Evolutionary conservation across 1,140 invertebrate genomes (phyloP), one percentile per base, ranked within the genome.

Genomic region (Bathynomus jamesi): DNA sequence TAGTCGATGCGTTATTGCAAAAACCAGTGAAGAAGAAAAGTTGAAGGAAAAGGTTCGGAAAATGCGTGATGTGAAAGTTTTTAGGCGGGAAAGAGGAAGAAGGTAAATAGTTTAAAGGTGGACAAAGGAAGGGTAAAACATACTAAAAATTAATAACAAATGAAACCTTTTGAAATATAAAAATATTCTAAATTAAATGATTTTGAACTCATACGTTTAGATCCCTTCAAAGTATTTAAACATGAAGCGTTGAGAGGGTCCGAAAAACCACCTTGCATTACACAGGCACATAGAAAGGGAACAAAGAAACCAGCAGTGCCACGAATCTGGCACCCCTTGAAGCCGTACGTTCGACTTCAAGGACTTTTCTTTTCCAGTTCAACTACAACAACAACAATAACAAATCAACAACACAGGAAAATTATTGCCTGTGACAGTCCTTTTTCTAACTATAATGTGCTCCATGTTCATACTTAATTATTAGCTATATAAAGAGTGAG

Each of bases 371-470:
- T 13, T 28, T 63, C 27, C 21, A 63, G 21, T 2, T 61, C 53
- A 75, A 75, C 73, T 71, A 75, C 73, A 75, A 75, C 73, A 75
- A 75, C 69, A 75, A 75, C 73, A 71, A 75, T 71, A 75, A 75
- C 73, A 75, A 75, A 69, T 71, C 66, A 75, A 75, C 73, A 71
- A 71, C 65, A 71, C 69, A 71, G 66, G 69, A 64, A 75, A 62
- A 40, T 75, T 64, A 68, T 75, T 67, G 73, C 69, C 65, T 71
- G 69, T 75, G 73, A 70, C 72, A 74, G 63, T 70, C 65, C 63
- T 74, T 60, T 65, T 61, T 65, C 68, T 74, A 74, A 74, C 67
- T 70, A 68, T 74, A 73, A 70, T 70, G 64, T 53, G 66, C 40
- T 53, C 40, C 40, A 5, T 53, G 40, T 53, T 53, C n/a, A n/a